Conservation (phyloP, 2,113 vertebrate genomes). For the Ciconia maguari region DNA sequence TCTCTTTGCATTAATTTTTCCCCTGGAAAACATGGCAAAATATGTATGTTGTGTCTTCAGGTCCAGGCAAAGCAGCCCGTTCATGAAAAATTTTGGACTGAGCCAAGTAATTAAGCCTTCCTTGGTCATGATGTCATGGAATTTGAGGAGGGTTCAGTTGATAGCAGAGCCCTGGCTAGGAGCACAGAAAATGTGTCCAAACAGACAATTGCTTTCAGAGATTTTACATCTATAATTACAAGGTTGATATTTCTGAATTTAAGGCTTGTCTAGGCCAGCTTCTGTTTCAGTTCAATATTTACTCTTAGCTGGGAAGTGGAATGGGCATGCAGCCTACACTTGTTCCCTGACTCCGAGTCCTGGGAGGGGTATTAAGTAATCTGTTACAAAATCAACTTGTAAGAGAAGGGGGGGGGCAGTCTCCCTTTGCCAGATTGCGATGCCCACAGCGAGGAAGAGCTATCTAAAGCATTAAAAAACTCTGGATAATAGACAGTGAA, state of each 20-base stretch:
- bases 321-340: background rate
- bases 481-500: background rate
- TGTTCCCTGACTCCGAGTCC: background rate
- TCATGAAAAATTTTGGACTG: background rate
- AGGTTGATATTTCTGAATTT: background rate
- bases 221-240: slow-evolving; percentile 12
- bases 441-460: too few relatives aligned
- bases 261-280: slow-evolving; percentile 6
- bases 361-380: background rate
- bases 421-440: background rate
- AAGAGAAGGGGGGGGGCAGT: background rate
- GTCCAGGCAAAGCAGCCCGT: background rate
- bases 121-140: background rate
- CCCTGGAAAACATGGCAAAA: background rate
- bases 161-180: slow-evolving; percentile 1
- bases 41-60: background rate
- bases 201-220: background rate
- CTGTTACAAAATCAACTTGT: background rate
- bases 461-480: background rate
- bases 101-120: background rate
- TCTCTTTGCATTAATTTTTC: background rate
- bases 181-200: background rate
- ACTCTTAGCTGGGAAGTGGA: background rate
- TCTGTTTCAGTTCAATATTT: slow-evolving; percentile 4
- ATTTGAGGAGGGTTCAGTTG: slow-evolving; percentile 5